Base-by-base conservation (phyloP, 1,140 invertebrate genomes). In the Cepaea nemoralis region DNA sequence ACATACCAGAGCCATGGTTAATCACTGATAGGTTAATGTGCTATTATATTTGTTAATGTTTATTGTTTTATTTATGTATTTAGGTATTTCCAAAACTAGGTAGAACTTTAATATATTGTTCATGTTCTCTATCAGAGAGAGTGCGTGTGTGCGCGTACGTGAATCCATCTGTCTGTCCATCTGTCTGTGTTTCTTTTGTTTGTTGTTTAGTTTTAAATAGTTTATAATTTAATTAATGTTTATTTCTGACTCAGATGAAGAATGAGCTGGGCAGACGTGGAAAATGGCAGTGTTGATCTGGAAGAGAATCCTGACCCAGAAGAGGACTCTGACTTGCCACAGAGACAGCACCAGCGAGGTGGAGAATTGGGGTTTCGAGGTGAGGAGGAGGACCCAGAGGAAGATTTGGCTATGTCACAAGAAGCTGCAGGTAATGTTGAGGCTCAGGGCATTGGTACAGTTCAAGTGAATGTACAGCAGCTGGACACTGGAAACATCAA, bases 261-360 rank as follows among this genome's bases (percentile, higher is more conserved):
- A 37, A 69, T 84, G 80, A 85, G 74, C 67, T 82, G 82, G 83
- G 77, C 74, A 31, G 81, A 71, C 19, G 42, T 50, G 40, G 81
- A 86, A 50, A 79, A 39, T 69, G 85, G 83, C 45, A 78, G 69
- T 67, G 82, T 50, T 45, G 83, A 80, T 35, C 33, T 80, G 37
- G 77, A 48, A 39, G 85, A 86, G 82, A 86, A 86, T 78, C 85
- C 85, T 71, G 82, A 85, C 16, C 84, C 85, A 75, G 85, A 86
- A 80, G 83, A 83, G 63, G 85, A 86, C 45, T 67, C 59, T 55
- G 79, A 79, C 50, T 48, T 73, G 31, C 67, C 67, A 24, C 67
- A 40, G 33, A 14, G 55, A 67, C n/a, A 50, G 67, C 77, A 45
- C 48, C 48, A 59, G 70, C 19, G n/a, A n/a, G 50, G 33, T 3